Evolutionary conservation across 2,888 invertebrate species (phyloP), one percentile per base, ranked within the genome.

Genomic region (Eupeodes latifasciatus): DNA sequence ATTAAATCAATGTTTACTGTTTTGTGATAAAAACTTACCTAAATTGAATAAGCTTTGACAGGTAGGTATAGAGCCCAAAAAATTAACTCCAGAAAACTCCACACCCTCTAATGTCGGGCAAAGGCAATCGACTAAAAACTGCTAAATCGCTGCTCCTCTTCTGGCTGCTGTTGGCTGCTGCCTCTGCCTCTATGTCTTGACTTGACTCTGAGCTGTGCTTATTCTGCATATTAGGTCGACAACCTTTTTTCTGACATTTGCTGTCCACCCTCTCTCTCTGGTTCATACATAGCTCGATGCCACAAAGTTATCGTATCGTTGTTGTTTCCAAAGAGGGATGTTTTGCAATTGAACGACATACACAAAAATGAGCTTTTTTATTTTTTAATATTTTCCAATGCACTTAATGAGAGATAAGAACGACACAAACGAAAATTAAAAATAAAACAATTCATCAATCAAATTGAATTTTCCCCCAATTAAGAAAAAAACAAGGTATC

Each of bases 151-250:
- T 75, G 47, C 72, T 72, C 47, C 57, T 72, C 57, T 27, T 27
- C 27, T 27, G 27, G 27, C 27, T 27, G 27, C 27, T 27, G 27
- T 27, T 27, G 57, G 72, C 34, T 66, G 67, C 61, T 81, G 53
- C 40, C 6, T 5, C 69, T 64, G 77, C 81, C 67, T 69, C 81
- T 27, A 2, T 27, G 27, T 27, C 27, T 27, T 27, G 27, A 27
- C 27, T 27, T 27, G 27, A 9, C 40, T 40, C 40, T 40, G 40
- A 27, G 27, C 27, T 40, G 40, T 78, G 85, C 74, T 82, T 82
- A 61, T 77, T 79, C 51, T 84, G 80, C 72, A 72, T 72, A 72
- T 72, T 72, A 72, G 87, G 87, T 87, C 87, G 84, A 87, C 87
- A 87, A 84, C 87, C 87, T 87, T 81, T 64, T 74, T 86, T 75